Evolutionary conservation across 2,797 vertebrate species (phyloP).

Genomic region (Cyprinella venusta): DNA sequence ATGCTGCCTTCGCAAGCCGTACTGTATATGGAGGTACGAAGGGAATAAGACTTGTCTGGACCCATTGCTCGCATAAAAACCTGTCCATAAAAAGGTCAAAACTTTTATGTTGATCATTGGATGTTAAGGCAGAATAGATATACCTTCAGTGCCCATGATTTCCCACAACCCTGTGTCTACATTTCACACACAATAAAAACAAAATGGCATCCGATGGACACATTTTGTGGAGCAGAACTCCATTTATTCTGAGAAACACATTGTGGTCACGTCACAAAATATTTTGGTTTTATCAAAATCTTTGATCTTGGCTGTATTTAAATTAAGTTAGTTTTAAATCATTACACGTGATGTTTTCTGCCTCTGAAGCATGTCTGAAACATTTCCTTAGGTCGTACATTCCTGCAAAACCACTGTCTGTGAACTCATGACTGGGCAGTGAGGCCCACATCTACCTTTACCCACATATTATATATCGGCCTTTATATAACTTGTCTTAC

Average conservation of each 20-base stretch:
- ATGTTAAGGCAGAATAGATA: background rate
- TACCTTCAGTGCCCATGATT: background rate
- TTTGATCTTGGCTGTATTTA: background rate
- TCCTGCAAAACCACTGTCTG: background rate
- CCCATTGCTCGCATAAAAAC: too few relatives aligned
- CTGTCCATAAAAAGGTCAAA: too few relatives aligned
- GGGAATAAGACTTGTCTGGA: background rate
- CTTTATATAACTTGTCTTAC: background rate
- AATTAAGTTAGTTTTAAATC: background rate
- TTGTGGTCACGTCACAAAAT: too few relatives aligned
- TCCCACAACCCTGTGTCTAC: background rate
- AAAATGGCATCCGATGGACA: background rate
- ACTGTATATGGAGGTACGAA: background rate
- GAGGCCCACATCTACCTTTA: background rate
- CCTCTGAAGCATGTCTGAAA: background rate
- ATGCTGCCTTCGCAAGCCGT: background rate
- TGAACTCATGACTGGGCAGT: background rate
- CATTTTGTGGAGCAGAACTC: background rate
- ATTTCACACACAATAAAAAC: background rate
- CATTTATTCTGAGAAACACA: background rate
- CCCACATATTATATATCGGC: background rate
- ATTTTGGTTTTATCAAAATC: background rate
- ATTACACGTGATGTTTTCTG: background rate
- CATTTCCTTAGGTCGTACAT: background rate
- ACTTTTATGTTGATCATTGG: too few relatives aligned